Conservation (phyloP, 2,113 vertebrate species). For the Pseudopipra pipra region DNA sequence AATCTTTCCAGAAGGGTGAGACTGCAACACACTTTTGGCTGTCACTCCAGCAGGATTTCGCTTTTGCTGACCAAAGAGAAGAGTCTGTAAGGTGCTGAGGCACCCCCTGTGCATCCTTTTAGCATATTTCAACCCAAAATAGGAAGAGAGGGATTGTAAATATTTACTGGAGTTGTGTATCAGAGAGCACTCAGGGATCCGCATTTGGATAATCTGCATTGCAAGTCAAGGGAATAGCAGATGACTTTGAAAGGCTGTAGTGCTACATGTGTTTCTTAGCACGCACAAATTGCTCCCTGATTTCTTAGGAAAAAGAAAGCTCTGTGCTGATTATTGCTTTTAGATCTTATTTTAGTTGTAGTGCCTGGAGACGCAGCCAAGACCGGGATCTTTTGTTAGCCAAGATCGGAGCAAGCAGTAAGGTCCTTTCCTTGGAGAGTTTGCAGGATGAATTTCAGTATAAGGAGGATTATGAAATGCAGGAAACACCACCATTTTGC, state of each 20-base stretch:
- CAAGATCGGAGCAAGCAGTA: background rate
- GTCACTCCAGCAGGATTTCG: background rate
- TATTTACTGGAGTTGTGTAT: constrained; percentile 2
- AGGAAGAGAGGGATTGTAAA: background rate
- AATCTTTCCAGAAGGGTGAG: background rate
- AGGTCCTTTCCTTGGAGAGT: background rate
- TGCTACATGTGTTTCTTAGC: background rate
- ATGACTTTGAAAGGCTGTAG: constrained; percentile 19
- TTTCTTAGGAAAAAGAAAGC: background rate
- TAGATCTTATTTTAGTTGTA: background rate
- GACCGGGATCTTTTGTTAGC: background rate
- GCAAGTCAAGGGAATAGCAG: constrained; percentile 24
- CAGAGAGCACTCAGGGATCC: background rate
- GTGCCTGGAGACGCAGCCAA: background rate
- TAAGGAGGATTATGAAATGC: background rate
- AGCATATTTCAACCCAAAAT: background rate
- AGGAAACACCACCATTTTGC: background rate
- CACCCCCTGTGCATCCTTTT: background rate
- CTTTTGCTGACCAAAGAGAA: background rate
- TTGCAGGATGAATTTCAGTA: background rate
- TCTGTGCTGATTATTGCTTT: background rate
- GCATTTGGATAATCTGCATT: constrained; percentile 29
- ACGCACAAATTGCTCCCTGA: background rate
- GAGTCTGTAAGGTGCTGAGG: background rate
- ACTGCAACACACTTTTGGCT: background rate